Evolutionary conservation across 2,113 vertebrate species (phyloP), one percentile per base, ranked within the genome.

Genomic region (Raja brachyura): DNA sequence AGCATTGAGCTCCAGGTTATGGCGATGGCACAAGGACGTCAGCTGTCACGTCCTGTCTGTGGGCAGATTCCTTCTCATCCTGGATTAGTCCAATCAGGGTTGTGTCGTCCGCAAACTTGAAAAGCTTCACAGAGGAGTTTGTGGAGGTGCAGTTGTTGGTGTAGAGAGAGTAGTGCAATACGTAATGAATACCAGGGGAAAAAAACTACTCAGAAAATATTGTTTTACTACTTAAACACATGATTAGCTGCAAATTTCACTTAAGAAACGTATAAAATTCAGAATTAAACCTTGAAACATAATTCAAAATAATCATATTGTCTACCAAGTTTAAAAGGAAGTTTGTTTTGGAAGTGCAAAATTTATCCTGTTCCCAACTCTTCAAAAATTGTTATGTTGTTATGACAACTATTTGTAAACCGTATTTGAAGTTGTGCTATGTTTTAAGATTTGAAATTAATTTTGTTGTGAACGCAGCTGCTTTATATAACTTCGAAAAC

Each of bases 301-400:
- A 9, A 63, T 61, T 86, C 28, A 86, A 16, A 61, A n/a, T 86
- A 13, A 31, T 48, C 33, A 22, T 28, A 85, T 25, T n/a, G 28
- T n/a, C 11, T 63, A 5, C 11, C 28, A n/a, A n/a, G 13, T 86
- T 86, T 85, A n/a, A 59, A 81, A 31, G 59, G 48, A 88, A 66
- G 54, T 88, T 88, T 88, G 63, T 33, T 88, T 88, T 88, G 13
- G 54, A 61, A 88, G n/a, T 88, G 28, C 59, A 63, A 31, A 88
- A n/a, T 31, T 66, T 63, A 66, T 88, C 28, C 83, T 88, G 63
- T 88, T 88, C 59, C 83, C 56, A 88, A 59, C 5, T 31, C 10
- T 88, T 66, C 5, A 88, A 31, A 88, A 4, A 11, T 59, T 31
- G 33, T 63, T 28, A 88, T 1, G 63, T 61, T 86, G 56, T 61